Base-by-base conservation (phyloP, 2,888 invertebrate species). In the Tenthredo distinguenda region DNA sequence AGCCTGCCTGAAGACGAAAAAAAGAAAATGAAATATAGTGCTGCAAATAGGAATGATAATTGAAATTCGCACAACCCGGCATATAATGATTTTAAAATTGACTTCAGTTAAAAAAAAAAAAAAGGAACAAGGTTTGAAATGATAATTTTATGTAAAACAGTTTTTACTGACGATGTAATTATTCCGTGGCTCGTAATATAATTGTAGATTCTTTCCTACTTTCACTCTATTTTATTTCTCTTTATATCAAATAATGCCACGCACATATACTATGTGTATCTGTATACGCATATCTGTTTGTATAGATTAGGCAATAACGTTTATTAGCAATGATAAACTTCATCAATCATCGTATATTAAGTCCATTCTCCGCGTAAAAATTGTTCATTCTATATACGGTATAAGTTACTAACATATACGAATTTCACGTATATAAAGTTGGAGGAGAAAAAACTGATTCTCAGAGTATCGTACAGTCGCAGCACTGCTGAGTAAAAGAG, bases 401-500 rank as follows among this genome's bases (percentile, higher is more conserved):
- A 37, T 71, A 18, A 72, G 37, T n/a, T 37, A 76, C 21, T 15
- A 40, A 43, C 15, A 43, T 26, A 76, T 26, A 21, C 40, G 40
- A 47, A 47, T 76, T 21, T 76, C 47, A 47, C 43, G 26, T 76
- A 76, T 26, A n/a, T n/a, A 2, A n/a, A 55, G 26, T 26, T 62
- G 62, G 4, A 62, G 4, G 1, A 4, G 2, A 9, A 10, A 4
- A 62, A 26, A 62, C 26, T 26, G 21, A 81, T 15, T 62, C n/a
- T 93, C 90, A 93, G 65, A 92, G 86, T 89, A 94, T 93, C 85
- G 95, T 94, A 92, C 96, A 96, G 89, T 96, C 96, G 93, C 96
- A 96, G 90, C 96, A 96, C 90, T 95, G 95, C 89, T 96, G 93
- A 1, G 95, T 94, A 88, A 95, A 95, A 89, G 96, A 96, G 26